Conservation (phyloP, 2,113 vertebrate genomes). For the Strix aluco region DNA sequence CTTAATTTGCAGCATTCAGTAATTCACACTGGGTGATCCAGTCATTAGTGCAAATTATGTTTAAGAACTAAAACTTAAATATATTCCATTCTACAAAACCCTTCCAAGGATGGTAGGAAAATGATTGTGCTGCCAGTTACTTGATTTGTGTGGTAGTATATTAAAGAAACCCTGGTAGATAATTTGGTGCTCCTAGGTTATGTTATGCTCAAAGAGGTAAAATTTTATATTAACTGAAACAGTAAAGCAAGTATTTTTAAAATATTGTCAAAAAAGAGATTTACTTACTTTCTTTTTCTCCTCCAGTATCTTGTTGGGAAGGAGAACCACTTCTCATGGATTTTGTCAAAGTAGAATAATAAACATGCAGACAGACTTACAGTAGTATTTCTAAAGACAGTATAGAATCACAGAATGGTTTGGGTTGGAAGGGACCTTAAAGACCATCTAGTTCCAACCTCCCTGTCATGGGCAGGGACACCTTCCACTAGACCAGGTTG, state of each 20-base stretch:
- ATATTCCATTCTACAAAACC: neutral
- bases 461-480: too few species aligned
- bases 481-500: too few species aligned
- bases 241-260: neutral
- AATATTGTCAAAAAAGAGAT: neutral
- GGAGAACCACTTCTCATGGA: neutral
- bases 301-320: neutral
- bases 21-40: conserved; percentile 5
- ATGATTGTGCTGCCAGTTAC: neutral
- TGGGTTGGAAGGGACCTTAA: too few species aligned
- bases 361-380: neutral
- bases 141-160: conserved; percentile 1
- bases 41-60: conserved; percentile 15
- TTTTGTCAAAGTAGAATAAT: neutral
- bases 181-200: neutral
- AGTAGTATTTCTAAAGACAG: neutral
- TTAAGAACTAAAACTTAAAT: conserved; percentile 11
- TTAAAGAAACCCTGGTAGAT: neutral
- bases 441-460: too few species aligned
- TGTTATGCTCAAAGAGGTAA: neutral
- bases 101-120: neutral
- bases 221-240: neutral
- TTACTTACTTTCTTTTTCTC: neutral
- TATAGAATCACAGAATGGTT: too few species aligned
- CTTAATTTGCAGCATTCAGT: conserved; percentile 14